Base-by-base conservation (phyloP, 2,113 vertebrate species). In the Rutilus rutilus region DNA sequence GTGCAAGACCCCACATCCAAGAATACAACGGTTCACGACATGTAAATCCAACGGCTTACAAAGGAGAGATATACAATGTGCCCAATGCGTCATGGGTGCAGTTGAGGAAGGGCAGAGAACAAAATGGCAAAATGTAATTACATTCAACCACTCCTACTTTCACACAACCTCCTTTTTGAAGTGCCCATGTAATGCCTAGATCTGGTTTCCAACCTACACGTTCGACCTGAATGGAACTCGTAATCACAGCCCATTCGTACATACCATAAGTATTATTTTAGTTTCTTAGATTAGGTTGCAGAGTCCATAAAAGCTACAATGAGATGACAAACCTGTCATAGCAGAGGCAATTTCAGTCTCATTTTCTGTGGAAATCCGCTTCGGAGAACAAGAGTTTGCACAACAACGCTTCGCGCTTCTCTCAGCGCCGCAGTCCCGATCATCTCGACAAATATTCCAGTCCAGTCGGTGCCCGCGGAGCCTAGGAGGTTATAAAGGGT, bases 311-410 rank as follows among this genome's bases (percentile, higher is more conserved):
- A 50, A 50, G 27, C 80, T 86, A 47, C 76, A 73, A 57, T 75
- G 36, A 78, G 27, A 50, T 39, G 69, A 47, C 77, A n/a, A 47
- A 79, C 60, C 36, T 47, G 85, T 62, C 42, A 82, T 64, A 57
- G 54, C 5, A 17, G 60, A 11, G 25, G 47, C 80, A n/a, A 64
- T 78, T 73, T 45, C 12, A 33, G 7, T 74, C 71, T 54, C 21
- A 47, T 85, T 84, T 83, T 87, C 76, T 50, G 27, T 54, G 33
- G 75, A 89, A 85, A 81, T 67, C 45, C 2, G 12, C 47, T 91
- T 91, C 82, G 19, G 42, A 85, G 88, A 90, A 90, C 69, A 76
- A 42, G 33, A 39, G 79, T 89, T 89, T 74, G 71, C 60, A 54
- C 54, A 89, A 90, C 79, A 78, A 27, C 47, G 52, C 75, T 89